Conservation (phyloP, 2,797 vertebrate genomes). For the Adelosebastes latens region DNA sequence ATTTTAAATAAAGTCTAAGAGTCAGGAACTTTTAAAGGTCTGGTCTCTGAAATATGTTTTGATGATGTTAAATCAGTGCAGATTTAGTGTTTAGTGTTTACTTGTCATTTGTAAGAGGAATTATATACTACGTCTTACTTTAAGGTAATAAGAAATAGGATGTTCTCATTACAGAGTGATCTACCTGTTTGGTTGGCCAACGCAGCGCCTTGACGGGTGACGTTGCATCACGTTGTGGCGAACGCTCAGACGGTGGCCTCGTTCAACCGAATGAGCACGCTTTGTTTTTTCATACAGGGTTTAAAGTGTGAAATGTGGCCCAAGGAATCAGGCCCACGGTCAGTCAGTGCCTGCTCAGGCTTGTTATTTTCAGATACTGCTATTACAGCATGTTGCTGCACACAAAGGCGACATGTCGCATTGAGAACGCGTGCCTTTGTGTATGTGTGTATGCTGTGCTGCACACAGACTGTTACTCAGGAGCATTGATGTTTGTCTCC, state of each 20-base stretch:
- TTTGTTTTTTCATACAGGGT: background rate
- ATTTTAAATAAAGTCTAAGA: background rate
- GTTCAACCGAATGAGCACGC: background rate
- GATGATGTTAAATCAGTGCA: background rate
- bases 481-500: conserved; percentile 1
- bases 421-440: background rate
- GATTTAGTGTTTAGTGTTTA: too few species aligned
- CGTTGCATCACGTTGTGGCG: background rate
- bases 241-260: background rate
- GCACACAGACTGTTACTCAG: background rate
- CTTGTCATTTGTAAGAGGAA: background rate
- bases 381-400: background rate
- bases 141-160: background rate
- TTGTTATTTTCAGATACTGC: background rate
- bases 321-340: background rate
- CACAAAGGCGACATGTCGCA: background rate
- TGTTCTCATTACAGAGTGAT: background rate
- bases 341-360: background rate
- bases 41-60: background rate
- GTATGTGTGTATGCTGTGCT: background rate
- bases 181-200: background rate
- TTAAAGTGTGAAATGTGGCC: background rate
- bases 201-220: background rate
- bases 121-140: background rate
- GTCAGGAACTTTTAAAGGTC: background rate